Percentiles rank a stretch among this genome's conserved stretches.
Conservation (phyloP, 1,140 invertebrate genomes). For the Spodoptera frugiperda region DNA sequence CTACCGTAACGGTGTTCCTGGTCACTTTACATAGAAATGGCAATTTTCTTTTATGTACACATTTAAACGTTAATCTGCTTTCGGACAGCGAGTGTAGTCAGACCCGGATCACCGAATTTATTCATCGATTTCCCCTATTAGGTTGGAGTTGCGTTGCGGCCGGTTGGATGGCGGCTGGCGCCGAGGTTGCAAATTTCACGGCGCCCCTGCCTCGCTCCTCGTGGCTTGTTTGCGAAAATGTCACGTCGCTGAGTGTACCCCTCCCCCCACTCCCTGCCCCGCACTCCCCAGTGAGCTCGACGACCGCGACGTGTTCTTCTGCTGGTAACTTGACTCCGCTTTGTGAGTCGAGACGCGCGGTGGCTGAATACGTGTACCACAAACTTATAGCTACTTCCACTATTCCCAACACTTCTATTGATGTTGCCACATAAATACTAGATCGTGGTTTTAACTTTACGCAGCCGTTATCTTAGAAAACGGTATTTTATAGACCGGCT, state of each 20-base stretch:
- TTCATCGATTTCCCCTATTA: conserved; percentile 69
- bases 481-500: conserved; percentile 18
- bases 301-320: conserved; percentile 62
- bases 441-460: conserved; percentile 18
- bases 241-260: conserved; percentile 69
- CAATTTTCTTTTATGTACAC: conserved; percentile 30
- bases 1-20: neutral
- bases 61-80: conserved; percentile 53
- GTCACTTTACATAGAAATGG: conserved; percentile 4
- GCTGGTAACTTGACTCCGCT: conserved; percentile 62
- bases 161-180: conserved; percentile 62
- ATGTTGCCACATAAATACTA: conserved; percentile 29
- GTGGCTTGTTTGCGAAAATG: conserved; percentile 79
- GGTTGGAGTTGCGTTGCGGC: conserved; percentile 54
- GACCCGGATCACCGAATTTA: conserved; percentile 62
- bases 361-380: conserved; percentile 55
- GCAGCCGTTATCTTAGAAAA: conserved; percentile 6
- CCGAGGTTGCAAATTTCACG: conserved; percentile 73
- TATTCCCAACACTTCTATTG: conserved; percentile 37
- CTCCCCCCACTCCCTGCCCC: conserved; percentile 47
- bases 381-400: conserved; percentile 52
- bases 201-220: conserved; percentile 61
- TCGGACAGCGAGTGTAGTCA: conserved; percentile 45
- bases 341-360: conserved; percentile 52
- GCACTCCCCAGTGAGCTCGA: conserved; percentile 48